phyloP scores from a whole-genome alignment of 2,797 vertebrate species.

The Pantherophis alleghaniensis region DNA sequence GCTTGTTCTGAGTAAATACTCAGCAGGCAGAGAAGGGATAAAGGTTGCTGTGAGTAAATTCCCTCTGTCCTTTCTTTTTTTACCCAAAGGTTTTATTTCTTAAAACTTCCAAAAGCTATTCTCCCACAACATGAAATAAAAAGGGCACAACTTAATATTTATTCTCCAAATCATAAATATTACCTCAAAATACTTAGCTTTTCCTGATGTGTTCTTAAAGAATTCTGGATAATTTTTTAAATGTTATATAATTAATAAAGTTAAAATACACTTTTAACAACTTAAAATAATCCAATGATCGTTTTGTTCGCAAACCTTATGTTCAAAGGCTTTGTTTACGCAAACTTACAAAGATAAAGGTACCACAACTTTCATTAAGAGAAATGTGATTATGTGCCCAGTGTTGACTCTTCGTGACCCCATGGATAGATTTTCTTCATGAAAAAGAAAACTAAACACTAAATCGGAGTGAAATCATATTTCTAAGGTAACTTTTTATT shows the following conservation, averaged over 20 bases:
- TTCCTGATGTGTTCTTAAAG: background rate
- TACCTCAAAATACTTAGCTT: background rate
- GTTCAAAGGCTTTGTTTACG: too few relatives aligned
- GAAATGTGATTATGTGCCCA: too few relatives aligned
- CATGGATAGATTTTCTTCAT: too few relatives aligned
- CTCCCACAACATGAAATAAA: slow-evolving; percentile 3
- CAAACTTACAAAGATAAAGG: too few relatives aligned
- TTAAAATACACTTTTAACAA: background rate
- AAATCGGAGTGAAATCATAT: background rate
- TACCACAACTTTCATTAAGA: too few relatives aligned
- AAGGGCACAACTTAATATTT: background rate
- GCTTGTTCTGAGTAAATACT: slow-evolving; percentile 13
- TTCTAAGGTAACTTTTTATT: background rate
- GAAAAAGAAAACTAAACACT: too few relatives aligned
- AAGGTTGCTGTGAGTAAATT: background rate
- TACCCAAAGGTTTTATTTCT: background rate
- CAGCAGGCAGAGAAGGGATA: background rate
- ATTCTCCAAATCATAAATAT: background rate
- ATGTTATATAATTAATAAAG: background rate
- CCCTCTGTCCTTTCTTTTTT: background rate
- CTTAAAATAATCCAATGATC: background rate
- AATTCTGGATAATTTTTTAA: background rate
- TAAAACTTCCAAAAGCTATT: background rate
- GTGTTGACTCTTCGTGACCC: too few relatives aligned
- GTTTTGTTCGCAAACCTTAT: background rate